phyloP scores from a whole-genome alignment of 2,888 invertebrate species.

The Orthosia incerta region DNA sequence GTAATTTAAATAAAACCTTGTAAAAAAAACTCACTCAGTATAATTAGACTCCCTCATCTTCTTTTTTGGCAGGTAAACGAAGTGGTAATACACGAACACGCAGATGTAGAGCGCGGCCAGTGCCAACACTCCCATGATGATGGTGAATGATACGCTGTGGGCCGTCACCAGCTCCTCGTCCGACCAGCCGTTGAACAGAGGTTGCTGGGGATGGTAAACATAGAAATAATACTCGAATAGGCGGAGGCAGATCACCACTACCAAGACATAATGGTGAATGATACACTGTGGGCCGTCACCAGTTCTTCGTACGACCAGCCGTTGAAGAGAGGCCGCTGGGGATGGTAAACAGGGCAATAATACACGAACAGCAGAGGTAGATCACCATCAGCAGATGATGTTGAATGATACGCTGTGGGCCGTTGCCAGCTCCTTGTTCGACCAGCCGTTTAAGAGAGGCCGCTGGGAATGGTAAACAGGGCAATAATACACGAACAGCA shows the following conservation, averaged over 20 bases:
- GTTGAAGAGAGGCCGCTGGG: slow-evolving; percentile 81
- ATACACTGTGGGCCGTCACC: neutral
- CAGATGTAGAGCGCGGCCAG: slow-evolving; percentile 73
- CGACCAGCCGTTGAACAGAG: slow-evolving; percentile 81
- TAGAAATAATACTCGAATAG: neutral
- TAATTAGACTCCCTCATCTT: slow-evolving; percentile 67
- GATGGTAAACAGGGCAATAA: neutral
- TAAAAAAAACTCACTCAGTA: slow-evolving; percentile 72
- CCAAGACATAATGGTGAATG: no score
- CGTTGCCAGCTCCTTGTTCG: slow-evolving; percentile 64
- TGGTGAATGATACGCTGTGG: slow-evolving; percentile 68
- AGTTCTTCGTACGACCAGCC: slow-evolving; percentile 73
- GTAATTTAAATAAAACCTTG: no score
- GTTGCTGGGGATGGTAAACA: slow-evolving; percentile 69
- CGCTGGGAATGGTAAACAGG: no score
- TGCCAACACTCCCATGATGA: slow-evolving; percentile 68
- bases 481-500: no score
- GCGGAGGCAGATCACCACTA: no score
- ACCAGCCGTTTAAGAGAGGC: slow-evolving; percentile 81
- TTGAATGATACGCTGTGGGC: no score
- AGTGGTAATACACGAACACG: slow-evolving; percentile 78
- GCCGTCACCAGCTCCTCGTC: slow-evolving; percentile 67
- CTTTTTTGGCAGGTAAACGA: slow-evolving; percentile 68
- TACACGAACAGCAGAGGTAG: no score
- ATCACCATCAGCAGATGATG: no score